Evolutionary conservation across 2,797 vertebrate species (phyloP), one percentile per base, ranked within the genome.

Genomic region (Lindbergichthys nudifrons): DNA sequence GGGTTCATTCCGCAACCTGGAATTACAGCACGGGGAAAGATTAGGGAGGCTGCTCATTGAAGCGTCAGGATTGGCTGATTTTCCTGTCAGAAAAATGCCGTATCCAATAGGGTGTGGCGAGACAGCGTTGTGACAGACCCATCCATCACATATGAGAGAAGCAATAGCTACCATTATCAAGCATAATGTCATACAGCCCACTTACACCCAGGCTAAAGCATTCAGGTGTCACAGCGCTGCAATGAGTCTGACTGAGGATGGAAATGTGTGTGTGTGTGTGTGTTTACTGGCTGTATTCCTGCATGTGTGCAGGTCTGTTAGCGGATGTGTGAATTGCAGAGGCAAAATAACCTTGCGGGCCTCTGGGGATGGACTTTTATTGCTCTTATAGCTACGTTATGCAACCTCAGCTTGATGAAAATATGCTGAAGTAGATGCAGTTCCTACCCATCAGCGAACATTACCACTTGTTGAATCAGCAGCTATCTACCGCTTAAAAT

Each of bases 11-110:
- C 79, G 80, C 65, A 80, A 83, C 89, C 82, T 73, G 83, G 75
- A 91, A 92, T 90, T 91, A 91, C 85, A 90, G 87, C 81, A 73
- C 23, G 43, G 79, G 80, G 72, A 82, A 80, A 83, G 89, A 90
- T 90, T 87, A 85, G 75, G 80, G 82, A 21, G 75, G 79, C 65
- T 88, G 89, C 79, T 89, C 87, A 83, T 57, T 77, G 84, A 77
- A 84, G 90, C 84, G 19, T 76, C 80, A 48, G 82, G 85, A 91
- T 81, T 88, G 89, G 87, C 79, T 81, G 83, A 87, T 86, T 89
- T 79, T 73, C 63, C 81, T 88, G 90, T 89, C 90, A 90, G 80
- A 86, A 79, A 85, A 86, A 73, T 46, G 73, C 62, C n/a, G 76
- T 65, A 45, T 84, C 87, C 92, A 92, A 87, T 84, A 81, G 80